Evolutionary conservation across 2,113 vertebrate genomes (phyloP), one percentile per base, ranked within the genome.

Genomic region (Odocoileus virginianus): DNA sequence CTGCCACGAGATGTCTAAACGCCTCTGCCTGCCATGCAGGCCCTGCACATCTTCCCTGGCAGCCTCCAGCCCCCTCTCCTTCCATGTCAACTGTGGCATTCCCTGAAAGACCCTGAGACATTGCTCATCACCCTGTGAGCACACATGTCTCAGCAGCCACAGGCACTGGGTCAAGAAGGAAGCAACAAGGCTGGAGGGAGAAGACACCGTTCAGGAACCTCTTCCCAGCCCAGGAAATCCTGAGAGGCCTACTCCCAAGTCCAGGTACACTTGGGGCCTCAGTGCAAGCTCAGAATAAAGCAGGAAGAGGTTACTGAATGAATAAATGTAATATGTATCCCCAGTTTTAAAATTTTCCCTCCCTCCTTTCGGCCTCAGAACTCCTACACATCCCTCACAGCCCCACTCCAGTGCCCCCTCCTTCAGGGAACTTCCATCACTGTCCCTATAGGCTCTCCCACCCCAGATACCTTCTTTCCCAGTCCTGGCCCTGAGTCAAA

Each of bases 111-210:
- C 87, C 55, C 14, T 30, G 3, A 6, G 45, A 33, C 12, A 14
- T 4, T 4, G 43, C 33, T 27, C 50, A 19, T 19, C 55, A n/a
- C 9, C 17, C n/a, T 47, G 19, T 21, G 14, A n/a, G n/a, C 10
- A 64, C 17, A 16, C 67, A 19, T 0, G 0, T n/a, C 23, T 43
- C 15, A 43, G 54, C 0, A 1, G 74, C 71, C 25, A 19, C n/a
- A 54, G 71, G 40, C 87, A 33, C 2, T 7, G 43, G 40, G 10
- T 82, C 43, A 19, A 4, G 17, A 50, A 11, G 2, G 16, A 86
- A 25, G 7, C 6, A 14, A 28, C 17, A 15, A 67, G 11, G 23
- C 0, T 2, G 16, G 33, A 93, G 64, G 60, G 23, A 90, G 71
- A 58, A 86, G 9, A 52, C n/a, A 25, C 10, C 5, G 1, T 43